A percentile compares a stretch with the other conserved stretches of the same genome.
These are phyloP conservation scores for Drosophila kikkawai DNA, from an alignment of 1,140 invertebrate species.

Conservation along the genomic window DNA sequence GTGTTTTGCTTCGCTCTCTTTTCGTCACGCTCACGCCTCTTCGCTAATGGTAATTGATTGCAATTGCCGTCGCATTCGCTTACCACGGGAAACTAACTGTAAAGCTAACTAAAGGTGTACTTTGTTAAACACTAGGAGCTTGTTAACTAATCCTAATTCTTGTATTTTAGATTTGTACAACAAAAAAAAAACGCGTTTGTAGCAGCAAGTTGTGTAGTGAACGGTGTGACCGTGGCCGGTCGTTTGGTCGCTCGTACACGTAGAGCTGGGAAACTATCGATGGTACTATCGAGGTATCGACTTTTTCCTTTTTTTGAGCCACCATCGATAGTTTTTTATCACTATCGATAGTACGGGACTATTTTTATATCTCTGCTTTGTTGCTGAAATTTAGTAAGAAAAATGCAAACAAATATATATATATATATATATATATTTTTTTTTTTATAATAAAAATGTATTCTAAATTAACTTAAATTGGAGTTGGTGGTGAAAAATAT, in stretches of 20 bases:
- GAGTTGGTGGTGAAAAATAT: too few species aligned
- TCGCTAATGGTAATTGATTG: slow-evolving; percentile 45
- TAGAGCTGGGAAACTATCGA: too few species aligned
- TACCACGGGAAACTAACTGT: slow-evolving; percentile 70
- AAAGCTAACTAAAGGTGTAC: slow-evolving; percentile 75
- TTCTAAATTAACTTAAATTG: too few species aligned
- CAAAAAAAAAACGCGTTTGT: slow-evolving; percentile 60
- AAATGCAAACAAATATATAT: too few species aligned
- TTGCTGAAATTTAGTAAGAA: too few species aligned
- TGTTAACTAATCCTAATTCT: slow-evolving; percentile 56
- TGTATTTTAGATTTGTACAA: slow-evolving; percentile 56
- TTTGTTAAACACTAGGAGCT: slow-evolving; percentile 71
- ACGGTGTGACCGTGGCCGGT: slow-evolving; percentile 15
- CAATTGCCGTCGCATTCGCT: slow-evolving; percentile 53
- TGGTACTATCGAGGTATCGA: too few species aligned
- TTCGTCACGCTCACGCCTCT: slow-evolving; percentile 55
- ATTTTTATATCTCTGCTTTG: too few species aligned
- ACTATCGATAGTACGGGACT: too few species aligned
- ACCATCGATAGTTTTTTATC: too few species aligned
- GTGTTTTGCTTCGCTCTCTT: slow-evolving; percentile 23
- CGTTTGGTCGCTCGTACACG: neutral
- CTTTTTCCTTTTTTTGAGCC: too few species aligned
- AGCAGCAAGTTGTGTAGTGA: slow-evolving; percentile 45
- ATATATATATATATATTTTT: too few species aligned
- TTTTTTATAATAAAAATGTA: too few species aligned